These are phyloP conservation scores for Thalassophryne amazonica DNA, from an alignment of 2,797 vertebrate species.

Conservation along the genomic window DNA sequence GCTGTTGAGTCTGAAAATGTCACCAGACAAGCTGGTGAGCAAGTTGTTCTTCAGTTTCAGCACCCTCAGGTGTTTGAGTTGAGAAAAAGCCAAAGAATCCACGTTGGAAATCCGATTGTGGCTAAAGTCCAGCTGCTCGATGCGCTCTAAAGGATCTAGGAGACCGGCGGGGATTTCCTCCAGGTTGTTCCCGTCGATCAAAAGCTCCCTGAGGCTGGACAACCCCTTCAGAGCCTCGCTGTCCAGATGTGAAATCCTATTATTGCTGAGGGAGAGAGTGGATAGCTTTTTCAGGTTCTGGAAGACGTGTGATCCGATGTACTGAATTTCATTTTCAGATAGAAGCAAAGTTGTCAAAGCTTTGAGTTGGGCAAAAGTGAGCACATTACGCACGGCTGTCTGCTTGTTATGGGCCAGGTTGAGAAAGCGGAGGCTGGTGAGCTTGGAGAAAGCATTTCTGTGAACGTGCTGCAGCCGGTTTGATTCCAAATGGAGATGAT, in stretches of 20 bases:
- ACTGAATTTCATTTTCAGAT: conserved; percentile 85
- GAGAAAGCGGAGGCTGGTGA: conserved; percentile 88
- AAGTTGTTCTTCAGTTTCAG: conserved; percentile 88
- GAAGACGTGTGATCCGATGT: conserved; percentile 83
- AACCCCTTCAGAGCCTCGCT: conserved; percentile 82
- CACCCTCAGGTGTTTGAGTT: conserved; percentile 77
- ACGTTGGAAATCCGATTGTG: conserved; percentile 80
- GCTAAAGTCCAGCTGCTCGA: conserved; percentile 89
- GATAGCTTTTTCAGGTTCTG: conserved; percentile 83
- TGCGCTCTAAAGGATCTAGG: conserved; percentile 82
- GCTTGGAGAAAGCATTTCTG: conserved; percentile 82
- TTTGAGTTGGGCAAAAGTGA: conserved; percentile 82
- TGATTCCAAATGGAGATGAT: conserved; percentile 90
- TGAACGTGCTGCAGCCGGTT: conserved; percentile 89
- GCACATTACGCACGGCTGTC: conserved; percentile 77
- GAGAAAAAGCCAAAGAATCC: conserved; percentile 77
- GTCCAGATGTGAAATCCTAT: conserved; percentile 82
- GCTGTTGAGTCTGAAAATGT: conserved; percentile 82
- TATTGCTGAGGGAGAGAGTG: conserved; percentile 86
- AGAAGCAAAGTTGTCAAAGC: conserved; percentile 87
- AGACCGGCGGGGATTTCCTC: conserved; percentile 80
- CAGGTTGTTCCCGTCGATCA: conserved; percentile 86
- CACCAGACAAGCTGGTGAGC: conserved; percentile 82
- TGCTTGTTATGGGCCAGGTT: conserved; percentile 91
- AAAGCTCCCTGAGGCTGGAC: conserved; percentile 82